Base-by-base conservation (phyloP, 2,888 invertebrate species). In the Brachypalpus laphriformis region DNA sequence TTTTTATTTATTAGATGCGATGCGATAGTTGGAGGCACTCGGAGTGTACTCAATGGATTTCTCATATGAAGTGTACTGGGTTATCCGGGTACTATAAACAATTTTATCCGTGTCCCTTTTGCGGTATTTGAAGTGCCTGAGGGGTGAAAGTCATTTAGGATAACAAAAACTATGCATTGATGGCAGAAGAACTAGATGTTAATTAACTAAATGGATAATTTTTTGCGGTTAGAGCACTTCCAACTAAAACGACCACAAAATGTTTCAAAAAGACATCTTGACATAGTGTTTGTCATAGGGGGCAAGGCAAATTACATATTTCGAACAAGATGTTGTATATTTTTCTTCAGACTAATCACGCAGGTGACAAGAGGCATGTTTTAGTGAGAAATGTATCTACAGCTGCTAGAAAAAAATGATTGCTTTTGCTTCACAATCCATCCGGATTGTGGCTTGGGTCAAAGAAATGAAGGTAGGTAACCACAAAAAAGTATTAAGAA, bases 1-100 rank as follows among this genome's bases (percentile, higher is more conserved):
- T 31, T 45, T 65, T 54, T 42, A 28, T 42, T 45, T 42, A 16
- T 47, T 14, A 42, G n/a, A 65, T 54, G 28, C 28, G 8, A 65
- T 54, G 28, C 28, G 56, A 56, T 56, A 16, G 9, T 8, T 54
- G 3, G 7, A 25, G n/a, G 45, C 16, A 5, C 7, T 45, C 22
- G 9, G 47, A 2, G 9, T 7, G 3, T 6, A 7, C 8, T 6
- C 47, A 20, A 47, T 9, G 20, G 6, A 3, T 47, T 42, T 42
- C 42, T 14, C 7, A 9, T n/a, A n/a, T 47, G 47, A 6, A 16
- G 2, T 20, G 18, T 14, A 7, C 8, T n/a, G n/a, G 14, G 40
- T 40, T 14, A 40, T 40, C 5, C 14, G 40, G 14, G 14, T 14
- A 1, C 40, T 3, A 6, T 40, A 40, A 14, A 3, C 40, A 14